A percentile compares a stretch with the other conserved stretches of the same genome.
Evolutionary conservation across 2,888 invertebrate genomes (phyloP).

Genomic region (Stenurella melanura): DNA sequence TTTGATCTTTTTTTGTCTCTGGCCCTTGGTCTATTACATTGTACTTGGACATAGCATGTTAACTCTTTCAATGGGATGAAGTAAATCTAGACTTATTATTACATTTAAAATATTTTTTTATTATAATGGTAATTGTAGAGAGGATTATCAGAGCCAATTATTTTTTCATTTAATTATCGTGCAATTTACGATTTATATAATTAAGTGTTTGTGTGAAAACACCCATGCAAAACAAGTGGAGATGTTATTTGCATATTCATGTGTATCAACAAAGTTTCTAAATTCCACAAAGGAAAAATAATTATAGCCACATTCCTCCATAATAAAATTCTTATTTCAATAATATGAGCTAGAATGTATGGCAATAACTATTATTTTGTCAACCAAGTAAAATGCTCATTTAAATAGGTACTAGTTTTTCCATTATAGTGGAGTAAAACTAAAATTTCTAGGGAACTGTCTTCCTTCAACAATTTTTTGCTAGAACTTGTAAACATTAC

Average conservation of each 20-base stretch:
- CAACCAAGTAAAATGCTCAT: neutral
- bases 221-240: constrained; percentile 16
- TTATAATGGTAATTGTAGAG: constrained; percentile 9
- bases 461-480: no score
- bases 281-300: neutral
- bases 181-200: constrained; percentile 4
- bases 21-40: no score
- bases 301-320: neutral
- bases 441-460: no score
- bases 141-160: constrained; percentile 15
- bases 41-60: constrained; percentile 3
- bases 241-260: constrained; percentile 26
- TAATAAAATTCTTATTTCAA: neutral
- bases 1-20: no score
- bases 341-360: neutral
- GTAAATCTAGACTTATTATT: constrained; percentile 17
- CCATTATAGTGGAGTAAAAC: no score
- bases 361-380: neutral
- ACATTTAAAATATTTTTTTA: constrained; percentile 9
- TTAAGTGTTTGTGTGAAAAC: constrained; percentile 23
- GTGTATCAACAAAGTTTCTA: constrained; percentile 16
- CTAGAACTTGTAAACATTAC: no score
- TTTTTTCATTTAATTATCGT: constrained; percentile 20
- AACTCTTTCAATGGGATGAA: constrained; percentile 1
- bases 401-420: neutral